These are phyloP conservation scores for Xenus cinereus DNA, from an alignment of 2,113 vertebrate genomes.

Conservation along the genomic window DNA sequence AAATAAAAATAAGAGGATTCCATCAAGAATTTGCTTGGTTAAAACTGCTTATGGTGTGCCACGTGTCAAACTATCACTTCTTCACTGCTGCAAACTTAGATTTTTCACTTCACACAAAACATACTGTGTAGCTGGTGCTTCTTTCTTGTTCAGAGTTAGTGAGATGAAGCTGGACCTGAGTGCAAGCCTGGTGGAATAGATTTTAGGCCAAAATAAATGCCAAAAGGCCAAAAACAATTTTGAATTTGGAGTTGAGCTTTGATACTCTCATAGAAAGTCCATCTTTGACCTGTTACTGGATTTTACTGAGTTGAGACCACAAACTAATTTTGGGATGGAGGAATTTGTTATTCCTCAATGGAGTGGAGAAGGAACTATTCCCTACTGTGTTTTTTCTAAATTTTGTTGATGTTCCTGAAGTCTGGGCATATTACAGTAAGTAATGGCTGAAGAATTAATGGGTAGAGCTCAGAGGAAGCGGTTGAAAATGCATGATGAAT, in stretches of 20 bases:
- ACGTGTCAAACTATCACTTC: background rate
- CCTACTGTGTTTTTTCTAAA: background rate
- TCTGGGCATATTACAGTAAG: background rate
- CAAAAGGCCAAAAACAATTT: too few relatives aligned
- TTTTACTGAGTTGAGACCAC: background rate
- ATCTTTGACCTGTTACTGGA: background rate
- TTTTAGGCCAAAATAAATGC: background rate
- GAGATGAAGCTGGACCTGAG: background rate
- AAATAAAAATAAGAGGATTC: background rate
- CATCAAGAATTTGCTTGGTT: background rate
- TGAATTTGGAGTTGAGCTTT: background rate
- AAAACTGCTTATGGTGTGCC: background rate
- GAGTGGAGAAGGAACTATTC: background rate
- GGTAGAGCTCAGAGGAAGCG: background rate
- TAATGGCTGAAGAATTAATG: background rate
- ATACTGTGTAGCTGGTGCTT: background rate
- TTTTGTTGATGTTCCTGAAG: background rate
- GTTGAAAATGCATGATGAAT: background rate
- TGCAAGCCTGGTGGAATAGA: background rate
- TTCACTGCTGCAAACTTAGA: background rate
- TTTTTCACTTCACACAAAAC: background rate
- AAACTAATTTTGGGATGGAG: background rate
- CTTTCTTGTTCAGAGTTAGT: background rate
- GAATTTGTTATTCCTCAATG: background rate
- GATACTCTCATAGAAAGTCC: background rate